Evolutionary conservation across 2,113 vertebrate genomes (phyloP).

Genomic region (Indicator maculatus): DNA sequence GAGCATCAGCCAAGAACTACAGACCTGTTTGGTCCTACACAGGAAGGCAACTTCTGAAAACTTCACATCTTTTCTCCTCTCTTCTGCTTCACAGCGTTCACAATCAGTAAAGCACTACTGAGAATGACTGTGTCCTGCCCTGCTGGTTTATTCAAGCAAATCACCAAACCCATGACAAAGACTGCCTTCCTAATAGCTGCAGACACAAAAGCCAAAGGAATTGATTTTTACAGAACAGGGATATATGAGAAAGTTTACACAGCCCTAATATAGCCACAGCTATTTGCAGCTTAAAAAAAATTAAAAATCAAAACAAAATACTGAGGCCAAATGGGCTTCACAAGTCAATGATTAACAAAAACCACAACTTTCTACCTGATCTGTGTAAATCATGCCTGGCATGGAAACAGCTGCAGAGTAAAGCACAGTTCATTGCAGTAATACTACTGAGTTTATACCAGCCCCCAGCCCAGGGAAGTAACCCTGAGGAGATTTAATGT

Average conservation of each 20-base stretch:
- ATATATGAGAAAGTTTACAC: conserved; percentile 20
- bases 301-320: background rate
- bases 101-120: background rate
- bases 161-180: background rate
- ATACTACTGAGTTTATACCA: background rate
- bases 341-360: background rate
- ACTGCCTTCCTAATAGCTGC: background rate
- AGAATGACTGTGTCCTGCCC: background rate
- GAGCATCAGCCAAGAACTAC: background rate
- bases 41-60: background rate
- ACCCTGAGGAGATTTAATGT: background rate
- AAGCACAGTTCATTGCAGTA: background rate
- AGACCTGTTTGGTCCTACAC: background rate
- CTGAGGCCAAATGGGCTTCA: background rate
- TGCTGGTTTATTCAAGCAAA: background rate
- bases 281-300: background rate
- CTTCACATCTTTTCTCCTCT: background rate
- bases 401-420: background rate
- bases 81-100: background rate
- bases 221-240: conserved; percentile 14
- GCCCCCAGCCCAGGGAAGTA: background rate
- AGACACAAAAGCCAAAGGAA: background rate
- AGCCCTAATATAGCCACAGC: background rate
- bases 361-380: background rate
- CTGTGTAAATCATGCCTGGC: background rate